Percentiles rank a stretch among this genome's conserved stretches.
phyloP scores from a whole-genome alignment of 2,888 invertebrate genomes.

The Brassicogethes aeneus region DNA sequence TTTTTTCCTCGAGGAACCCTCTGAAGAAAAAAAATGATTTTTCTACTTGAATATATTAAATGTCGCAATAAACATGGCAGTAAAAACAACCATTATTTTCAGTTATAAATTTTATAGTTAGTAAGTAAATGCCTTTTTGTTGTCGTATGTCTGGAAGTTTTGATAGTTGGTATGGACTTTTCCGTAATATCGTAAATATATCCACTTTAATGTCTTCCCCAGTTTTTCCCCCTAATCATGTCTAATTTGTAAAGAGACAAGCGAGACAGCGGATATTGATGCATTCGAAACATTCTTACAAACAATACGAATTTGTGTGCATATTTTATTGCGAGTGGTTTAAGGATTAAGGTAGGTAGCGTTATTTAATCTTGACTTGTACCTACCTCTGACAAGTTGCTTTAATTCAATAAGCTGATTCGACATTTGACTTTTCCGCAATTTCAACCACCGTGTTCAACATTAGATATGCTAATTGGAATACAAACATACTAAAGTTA shows the following conservation, averaged over 20 bases:
- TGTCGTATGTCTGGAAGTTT: neutral
- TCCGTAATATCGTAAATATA: neutral
- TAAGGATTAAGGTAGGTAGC: too few relatives aligned
- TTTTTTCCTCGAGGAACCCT: too few relatives aligned
- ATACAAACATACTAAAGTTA: constrained; percentile 17
- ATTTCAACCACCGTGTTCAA: constrained; percentile 19
- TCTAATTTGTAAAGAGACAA: constrained; percentile 3
- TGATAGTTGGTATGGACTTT: neutral
- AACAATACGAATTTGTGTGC: neutral
- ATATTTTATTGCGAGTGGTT: too few relatives aligned
- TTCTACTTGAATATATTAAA: constrained; percentile 1
- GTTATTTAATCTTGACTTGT: constrained; percentile 11
- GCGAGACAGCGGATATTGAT: neutral
- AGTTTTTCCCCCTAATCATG: constrained; percentile 3
- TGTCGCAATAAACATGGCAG: constrained; percentile 6
- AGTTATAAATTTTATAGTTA: constrained; percentile 9
- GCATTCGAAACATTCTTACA: neutral
- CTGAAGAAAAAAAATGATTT: too few relatives aligned
- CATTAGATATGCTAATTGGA: constrained; percentile 24
- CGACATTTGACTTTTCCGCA: constrained; percentile 27
- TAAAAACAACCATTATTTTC: constrained; percentile 9
- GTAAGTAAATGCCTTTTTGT: constrained; percentile 9
- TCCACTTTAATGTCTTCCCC: neutral
- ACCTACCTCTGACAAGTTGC: constrained; percentile 5
- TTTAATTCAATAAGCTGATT: constrained; percentile 10